Percentiles rank a stretch among this genome's conserved stretches.
Conservation (phyloP, 2,888 invertebrate genomes). For the Volucella zonaria region DNA sequence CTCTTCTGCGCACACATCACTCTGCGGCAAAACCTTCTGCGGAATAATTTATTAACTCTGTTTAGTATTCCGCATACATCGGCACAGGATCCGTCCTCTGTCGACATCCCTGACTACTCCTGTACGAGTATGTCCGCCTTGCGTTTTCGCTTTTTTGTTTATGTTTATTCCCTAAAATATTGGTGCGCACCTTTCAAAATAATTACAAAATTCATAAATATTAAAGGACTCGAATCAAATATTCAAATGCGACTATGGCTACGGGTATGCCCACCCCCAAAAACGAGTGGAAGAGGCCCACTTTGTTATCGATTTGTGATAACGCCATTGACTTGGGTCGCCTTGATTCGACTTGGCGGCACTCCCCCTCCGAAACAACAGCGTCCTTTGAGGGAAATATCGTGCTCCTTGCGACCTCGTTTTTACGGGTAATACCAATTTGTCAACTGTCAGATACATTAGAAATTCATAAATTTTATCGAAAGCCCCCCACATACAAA, state of each 20-base stretch:
- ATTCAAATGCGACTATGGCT: conserved; percentile 60
- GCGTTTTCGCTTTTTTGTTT: conserved; percentile 33
- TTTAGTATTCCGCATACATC: conserved; percentile 61
- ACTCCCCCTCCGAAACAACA: not conserved
- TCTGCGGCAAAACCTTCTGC: conserved; percentile 64
- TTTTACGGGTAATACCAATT: conserved; percentile 58
- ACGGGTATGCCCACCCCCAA: not conserved
- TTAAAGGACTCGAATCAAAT: conserved; percentile 64
- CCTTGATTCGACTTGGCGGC: too few species aligned
- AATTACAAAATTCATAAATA: conserved; percentile 73
- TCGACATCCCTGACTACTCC: conserved; percentile 5
- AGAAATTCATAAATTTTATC: conserved; percentile 56
- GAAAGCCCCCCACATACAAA: conserved; percentile 16
- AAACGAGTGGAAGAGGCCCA: not conserved
- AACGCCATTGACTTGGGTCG: conserved; percentile 9
- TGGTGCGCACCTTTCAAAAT: conserved; percentile 65
- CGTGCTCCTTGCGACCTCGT: not conserved
- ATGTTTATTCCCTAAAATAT: conserved; percentile 53
- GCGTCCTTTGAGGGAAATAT: conserved; percentile 9
- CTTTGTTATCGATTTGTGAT: conserved; percentile 64
- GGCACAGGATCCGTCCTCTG: conserved; percentile 1
- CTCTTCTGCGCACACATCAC: conserved; percentile 46
- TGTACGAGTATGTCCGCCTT: not conserved
- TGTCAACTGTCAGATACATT: conserved; percentile 69
- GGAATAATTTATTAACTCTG: conserved; percentile 67